Conservation (phyloP, 1,140 invertebrate genomes). For the Reticulitermes speratus region DNA sequence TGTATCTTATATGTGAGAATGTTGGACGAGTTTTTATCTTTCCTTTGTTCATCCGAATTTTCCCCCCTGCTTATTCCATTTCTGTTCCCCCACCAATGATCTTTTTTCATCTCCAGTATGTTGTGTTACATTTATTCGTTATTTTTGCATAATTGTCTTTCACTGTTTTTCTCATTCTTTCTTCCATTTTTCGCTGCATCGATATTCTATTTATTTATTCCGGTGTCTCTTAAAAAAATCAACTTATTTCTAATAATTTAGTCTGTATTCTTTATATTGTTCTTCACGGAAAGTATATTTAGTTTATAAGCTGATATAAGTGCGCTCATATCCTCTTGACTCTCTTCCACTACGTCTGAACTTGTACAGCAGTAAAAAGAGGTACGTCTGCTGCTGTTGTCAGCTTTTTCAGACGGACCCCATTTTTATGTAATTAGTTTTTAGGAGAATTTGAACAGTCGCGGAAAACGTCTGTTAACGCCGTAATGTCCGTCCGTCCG, state of each 20-base stretch:
- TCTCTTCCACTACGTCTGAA: background rate
- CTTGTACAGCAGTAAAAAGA: background rate
- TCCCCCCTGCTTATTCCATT: background rate
- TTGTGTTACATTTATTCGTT: background rate
- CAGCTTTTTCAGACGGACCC: background rate
- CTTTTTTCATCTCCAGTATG: background rate
- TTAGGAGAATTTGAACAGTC: too few species aligned
- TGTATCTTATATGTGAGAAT: conserved; percentile 14
- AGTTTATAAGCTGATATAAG: background rate
- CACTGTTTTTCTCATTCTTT: background rate
- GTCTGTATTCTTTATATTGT: background rate
- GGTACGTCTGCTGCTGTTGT: background rate
- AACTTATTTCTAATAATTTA: background rate
- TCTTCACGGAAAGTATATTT: background rate
- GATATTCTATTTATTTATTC: background rate
- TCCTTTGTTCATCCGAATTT: background rate
- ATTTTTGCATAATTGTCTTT: conserved; percentile 8
- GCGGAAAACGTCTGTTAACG: too few species aligned
- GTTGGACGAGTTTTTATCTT: background rate
- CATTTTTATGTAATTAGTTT: too few species aligned
- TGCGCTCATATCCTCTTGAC: background rate
- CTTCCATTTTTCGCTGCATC: background rate
- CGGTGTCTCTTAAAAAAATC: background rate
- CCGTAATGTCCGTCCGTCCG: too few species aligned
- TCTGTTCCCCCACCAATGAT: background rate